Percentiles rank a stretch among this genome's conserved stretches.
These are phyloP conservation scores for Lerista edwardsae DNA, from an alignment of 2,797 vertebrate genomes.

Conservation along the genomic window DNA sequence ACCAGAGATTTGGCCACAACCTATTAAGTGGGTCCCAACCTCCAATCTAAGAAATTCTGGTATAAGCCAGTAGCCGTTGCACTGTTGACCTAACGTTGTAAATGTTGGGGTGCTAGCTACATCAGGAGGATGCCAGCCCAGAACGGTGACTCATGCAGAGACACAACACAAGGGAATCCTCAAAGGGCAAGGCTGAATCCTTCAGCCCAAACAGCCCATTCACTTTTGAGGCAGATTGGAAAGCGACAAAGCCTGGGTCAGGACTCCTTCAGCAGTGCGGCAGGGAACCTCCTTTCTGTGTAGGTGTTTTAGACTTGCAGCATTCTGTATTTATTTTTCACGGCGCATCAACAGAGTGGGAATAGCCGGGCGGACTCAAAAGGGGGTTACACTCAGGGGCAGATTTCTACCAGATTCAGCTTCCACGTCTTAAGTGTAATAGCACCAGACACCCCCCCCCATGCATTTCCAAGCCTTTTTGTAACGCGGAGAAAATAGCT, in stretches of 20 bases:
- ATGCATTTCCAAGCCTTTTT: conserved; percentile 14
- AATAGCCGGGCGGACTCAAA: not conserved
- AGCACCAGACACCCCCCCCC: not conserved
- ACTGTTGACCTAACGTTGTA: too few species aligned
- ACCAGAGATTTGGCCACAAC: too few species aligned
- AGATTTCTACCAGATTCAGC: conserved; percentile 33
- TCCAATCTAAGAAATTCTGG: too few species aligned
- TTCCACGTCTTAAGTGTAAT: conserved; percentile 47
- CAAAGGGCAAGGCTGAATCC: not conserved
- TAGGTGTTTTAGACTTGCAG: not conserved
- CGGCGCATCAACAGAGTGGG: not conserved
- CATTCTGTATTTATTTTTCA: not conserved
- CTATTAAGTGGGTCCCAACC: too few species aligned
- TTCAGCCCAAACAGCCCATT: not conserved
- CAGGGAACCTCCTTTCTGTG: not conserved
- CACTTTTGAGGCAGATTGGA: not conserved
- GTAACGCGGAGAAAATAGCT: conserved; percentile 58
- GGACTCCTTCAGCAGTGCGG: not conserved
- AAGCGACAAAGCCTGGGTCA: not conserved
- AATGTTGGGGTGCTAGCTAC: too few species aligned
- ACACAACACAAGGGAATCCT: too few species aligned
- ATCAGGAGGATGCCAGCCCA: not conserved
- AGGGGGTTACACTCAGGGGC: not conserved
- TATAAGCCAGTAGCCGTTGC: too few species aligned
- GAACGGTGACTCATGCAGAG: not conserved